Evolutionary conservation across 2,113 vertebrate genomes (phyloP), one percentile per base, ranked within the genome.

Genomic region (Cephalopholis sonnerati): DNA sequence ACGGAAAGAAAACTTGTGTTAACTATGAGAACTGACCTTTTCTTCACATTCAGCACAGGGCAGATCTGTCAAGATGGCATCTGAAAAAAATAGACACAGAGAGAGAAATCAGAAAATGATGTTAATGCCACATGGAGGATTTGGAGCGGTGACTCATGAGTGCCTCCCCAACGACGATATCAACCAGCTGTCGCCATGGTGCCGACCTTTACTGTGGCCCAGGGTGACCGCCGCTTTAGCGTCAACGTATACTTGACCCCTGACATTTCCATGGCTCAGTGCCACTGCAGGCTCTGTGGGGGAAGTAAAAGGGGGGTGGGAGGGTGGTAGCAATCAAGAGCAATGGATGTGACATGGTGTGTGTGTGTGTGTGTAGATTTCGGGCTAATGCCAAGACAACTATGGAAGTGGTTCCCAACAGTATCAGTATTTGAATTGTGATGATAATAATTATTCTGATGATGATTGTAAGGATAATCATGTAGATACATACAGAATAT

Each of bases 191-290:
- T 93, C 84, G 85, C 91, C 91, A 91, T 93, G 88, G 83, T 22
- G 75, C 64, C 64, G 92, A 95, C 93, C 95, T 95, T 95, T 95
- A 93, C 87, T 4, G 73, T 92, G 91, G 91, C 91, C 91, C 88
- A 89, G 66, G 85, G 93, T 96, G 94, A 94, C 93, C 93, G 64
- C 46, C 62, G 77, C 79, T 90, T 93, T 83, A 89, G 86, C 91
- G 67, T 86, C 83, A 91, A 92, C 80, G 90, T 92, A 90, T 94
- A 94, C 90, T 87, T 93, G 95, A 95, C 93, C 93, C 79, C 77
- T 95, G 95, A 93, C 95, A 95, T 96, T 96, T 95, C 80, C 89
- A 89, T 36, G 87, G 83, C 90, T 93, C 85, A 73, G 80, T 87
- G 87, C 83, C 81, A 89, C 79, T 86, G 89, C 48, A 68, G 74